Evolutionary conservation across 1,140 invertebrate species (phyloP), one percentile per base, ranked within the genome.

Genomic region (Andricus grossulariae): DNA sequence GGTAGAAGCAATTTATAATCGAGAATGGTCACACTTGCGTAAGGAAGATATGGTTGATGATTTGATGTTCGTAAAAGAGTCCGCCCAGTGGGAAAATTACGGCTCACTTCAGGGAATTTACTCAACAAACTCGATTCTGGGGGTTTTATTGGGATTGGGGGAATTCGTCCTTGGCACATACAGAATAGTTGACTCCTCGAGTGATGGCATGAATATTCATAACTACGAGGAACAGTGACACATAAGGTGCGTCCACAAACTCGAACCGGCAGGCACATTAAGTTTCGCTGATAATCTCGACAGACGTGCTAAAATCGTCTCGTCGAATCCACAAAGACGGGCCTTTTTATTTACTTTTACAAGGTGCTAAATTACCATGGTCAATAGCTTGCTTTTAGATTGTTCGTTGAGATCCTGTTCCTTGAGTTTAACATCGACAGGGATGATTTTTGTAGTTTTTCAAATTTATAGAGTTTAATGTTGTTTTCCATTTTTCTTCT

Each of bases 161-260:
- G 15, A 7, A 66, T 66, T 66, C 13, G 60, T 66, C 60, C 25
- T 39, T 66, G 60, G 60, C 60, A 66, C 25, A 66, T 45, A 66
- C 25, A 39, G 25, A 39, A 32, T 66, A 66, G 32, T 39, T 4
- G 32, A 16, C 25, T 66, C 15, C 39, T 39, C 21, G 39, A 66
- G 60, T 16, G 60, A 66, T 6, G 60, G 15, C n/a, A 66, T 66
- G 60, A 66, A 66, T 66, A 66, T 66, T 66, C 60, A 66, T 66
- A 66, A 66, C 60, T 66, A 66, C 60, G 60, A 66, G 32, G 25
- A 66, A 66, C 60, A 66, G 60, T 66, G 60, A 66, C 60, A 66
- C 15, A 66, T n/a, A 66, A 66, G 25, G 60, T 66, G 60, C 60
- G 32, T 66, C 25, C 32, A 66, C 60, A 66, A 66, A 66, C 60